Conservation (phyloP, 2,113 vertebrate genomes). For the Ramphastos sulfuratus region DNA sequence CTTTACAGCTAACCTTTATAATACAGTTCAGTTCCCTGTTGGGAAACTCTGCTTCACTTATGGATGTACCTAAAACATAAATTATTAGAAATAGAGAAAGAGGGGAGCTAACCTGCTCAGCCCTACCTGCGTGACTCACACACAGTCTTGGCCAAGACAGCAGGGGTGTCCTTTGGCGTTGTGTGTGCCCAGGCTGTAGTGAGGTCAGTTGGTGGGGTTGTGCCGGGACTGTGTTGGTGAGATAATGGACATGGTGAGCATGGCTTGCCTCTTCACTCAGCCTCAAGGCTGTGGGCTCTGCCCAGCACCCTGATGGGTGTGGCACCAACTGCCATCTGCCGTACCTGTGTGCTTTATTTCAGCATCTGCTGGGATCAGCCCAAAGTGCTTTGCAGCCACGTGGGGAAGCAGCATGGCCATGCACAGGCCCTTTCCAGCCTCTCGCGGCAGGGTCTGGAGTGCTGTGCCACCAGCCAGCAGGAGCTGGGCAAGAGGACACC, state of each 20-base stretch:
- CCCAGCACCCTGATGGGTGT: background rate
- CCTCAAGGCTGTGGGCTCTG: background rate
- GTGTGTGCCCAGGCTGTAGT: background rate
- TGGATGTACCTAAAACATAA: background rate
- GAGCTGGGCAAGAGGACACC: background rate
- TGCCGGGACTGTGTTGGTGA: background rate
- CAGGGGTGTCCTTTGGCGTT: accelerated
- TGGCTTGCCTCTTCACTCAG: background rate
- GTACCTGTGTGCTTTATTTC: background rate
- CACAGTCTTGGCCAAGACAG: background rate
- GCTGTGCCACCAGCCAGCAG: background rate
- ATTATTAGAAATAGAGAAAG: background rate
- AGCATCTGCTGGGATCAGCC: background rate
- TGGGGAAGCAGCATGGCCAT: accelerated
- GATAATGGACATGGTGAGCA: background rate
- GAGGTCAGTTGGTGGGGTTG: background rate
- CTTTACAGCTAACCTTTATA: background rate
- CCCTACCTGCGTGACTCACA: background rate
- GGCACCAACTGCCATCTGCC: background rate
- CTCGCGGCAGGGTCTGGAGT: accelerated
- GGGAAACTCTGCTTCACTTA: background rate
- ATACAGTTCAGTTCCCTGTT: conserved; percentile 3
- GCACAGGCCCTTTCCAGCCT: background rate
- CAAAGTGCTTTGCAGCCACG: accelerated
- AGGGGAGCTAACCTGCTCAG: background rate